phyloP scores from a whole-genome alignment of 2,888 invertebrate species.

The Rambutsinella grinnellia region DNA sequence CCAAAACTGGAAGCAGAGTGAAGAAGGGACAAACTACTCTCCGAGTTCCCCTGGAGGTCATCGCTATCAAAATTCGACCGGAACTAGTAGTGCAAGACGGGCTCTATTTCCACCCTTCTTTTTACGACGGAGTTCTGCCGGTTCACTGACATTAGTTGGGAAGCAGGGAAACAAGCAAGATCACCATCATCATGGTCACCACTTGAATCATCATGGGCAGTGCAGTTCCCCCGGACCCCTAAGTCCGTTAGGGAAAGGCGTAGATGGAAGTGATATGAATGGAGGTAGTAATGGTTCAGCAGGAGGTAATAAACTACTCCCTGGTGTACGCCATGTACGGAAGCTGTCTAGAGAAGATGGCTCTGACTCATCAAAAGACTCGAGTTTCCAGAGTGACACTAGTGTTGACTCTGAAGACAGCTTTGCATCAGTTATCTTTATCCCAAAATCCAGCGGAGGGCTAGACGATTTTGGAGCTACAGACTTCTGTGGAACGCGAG shows the following conservation, averaged over 20 bases:
- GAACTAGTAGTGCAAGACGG: slow-evolving; percentile 36
- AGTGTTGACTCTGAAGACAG: slow-evolving; percentile 95
- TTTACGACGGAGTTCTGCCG: slow-evolving; percentile 62
- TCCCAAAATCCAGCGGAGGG: slow-evolving; percentile 80
- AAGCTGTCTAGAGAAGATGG: slow-evolving; percentile 88
- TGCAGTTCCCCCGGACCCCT: slow-evolving; percentile 37
- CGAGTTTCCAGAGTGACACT: slow-evolving; percentile 92
- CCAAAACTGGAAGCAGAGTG: slow-evolving; percentile 82
- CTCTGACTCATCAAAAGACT: slow-evolving; percentile 73
- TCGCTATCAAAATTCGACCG: slow-evolving; percentile 10
- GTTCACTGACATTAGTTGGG: slow-evolving; percentile 59
- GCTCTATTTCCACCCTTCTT: slow-evolving; percentile 66
- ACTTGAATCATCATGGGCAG: slow-evolving; percentile 43
- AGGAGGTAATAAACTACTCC: slow-evolving; percentile 59
- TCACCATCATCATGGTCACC: slow-evolving; percentile 54
- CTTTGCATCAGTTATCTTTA: slow-evolving; percentile 92
- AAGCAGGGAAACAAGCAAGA: slow-evolving; percentile 44
- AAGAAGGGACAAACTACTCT: slow-evolving; percentile 65
- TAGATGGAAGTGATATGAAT: slow-evolving; percentile 10
- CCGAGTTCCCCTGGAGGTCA: slow-evolving; percentile 68
- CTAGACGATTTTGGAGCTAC: slow-evolving; percentile 37
- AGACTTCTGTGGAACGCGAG: slow-evolving; percentile 59
- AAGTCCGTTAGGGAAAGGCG: slow-evolving; percentile 34
- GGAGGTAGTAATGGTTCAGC: neutral
- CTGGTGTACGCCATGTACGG: slow-evolving; percentile 72